A percentile compares a stretch with the other conserved stretches of the same genome.
These are phyloP conservation scores for Cairina moschata DNA, from an alignment of 2,113 vertebrate species.

Conservation along the genomic window DNA sequence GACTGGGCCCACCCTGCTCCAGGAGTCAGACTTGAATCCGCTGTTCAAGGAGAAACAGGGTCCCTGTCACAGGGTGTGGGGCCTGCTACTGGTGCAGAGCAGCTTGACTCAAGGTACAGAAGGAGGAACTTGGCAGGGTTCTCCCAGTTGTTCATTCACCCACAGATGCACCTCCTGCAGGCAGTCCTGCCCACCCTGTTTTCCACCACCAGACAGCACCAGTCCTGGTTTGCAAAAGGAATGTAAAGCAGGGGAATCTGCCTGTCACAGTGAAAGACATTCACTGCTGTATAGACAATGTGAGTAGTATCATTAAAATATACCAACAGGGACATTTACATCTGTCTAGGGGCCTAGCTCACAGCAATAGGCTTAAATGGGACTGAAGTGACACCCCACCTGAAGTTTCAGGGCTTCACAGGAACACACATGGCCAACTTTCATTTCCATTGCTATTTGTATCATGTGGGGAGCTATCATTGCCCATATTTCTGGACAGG, in stretches of 20 bases:
- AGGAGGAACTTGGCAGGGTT: background rate
- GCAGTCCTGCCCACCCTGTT: background rate
- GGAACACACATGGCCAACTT: background rate
- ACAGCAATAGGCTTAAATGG: background rate
- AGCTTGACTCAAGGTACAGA: fast-evolving
- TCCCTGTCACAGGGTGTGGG: background rate
- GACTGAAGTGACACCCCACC: background rate
- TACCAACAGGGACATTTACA: background rate
- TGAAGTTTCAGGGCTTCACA: background rate
- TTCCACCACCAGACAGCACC: background rate
- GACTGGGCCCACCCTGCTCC: background rate
- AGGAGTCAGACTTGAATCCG: fast-evolving
- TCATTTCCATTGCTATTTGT: background rate
- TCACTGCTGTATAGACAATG: background rate
- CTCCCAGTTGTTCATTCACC: background rate
- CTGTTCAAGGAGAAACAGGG: background rate
- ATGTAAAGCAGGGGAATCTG: background rate
- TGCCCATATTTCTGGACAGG: background rate
- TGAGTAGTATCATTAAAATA: background rate
- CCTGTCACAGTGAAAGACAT: background rate
- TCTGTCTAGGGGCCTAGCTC: background rate
- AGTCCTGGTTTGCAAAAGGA: background rate
- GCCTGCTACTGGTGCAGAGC: background rate
- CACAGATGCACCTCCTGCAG: background rate
- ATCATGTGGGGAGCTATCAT: background rate